Evolutionary conservation across 2,113 vertebrate genomes (phyloP).

Genomic region (Pseudorasbora parva): DNA sequence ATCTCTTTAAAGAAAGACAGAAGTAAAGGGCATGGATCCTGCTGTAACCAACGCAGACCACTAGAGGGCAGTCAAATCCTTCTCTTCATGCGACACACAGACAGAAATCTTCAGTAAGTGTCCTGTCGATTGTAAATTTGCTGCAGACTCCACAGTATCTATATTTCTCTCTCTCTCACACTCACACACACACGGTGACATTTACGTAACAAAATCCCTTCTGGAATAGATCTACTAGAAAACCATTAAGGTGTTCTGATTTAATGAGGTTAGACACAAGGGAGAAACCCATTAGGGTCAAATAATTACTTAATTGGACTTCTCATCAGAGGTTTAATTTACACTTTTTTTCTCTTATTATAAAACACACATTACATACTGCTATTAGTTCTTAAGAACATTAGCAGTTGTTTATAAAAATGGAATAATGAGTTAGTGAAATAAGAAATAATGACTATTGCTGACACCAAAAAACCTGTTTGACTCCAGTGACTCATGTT

Average conservation of each 20-base stretch:
- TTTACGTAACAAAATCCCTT: slow-evolving; percentile 33
- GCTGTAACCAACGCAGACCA: slow-evolving; percentile 23
- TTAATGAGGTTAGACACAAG: neutral
- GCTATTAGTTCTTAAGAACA: neutral
- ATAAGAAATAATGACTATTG: too few relatives aligned
- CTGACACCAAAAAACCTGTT: neutral
- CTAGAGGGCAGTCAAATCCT: slow-evolving; percentile 39
- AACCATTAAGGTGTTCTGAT: slow-evolving; percentile 23
- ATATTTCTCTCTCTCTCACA: neutral
- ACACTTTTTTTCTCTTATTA: neutral
- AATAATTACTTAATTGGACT: slow-evolving; percentile 13
- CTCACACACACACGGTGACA: neutral
- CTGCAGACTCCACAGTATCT: slow-evolving; percentile 16
- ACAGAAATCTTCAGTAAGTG: neutral
- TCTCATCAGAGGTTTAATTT: neutral
- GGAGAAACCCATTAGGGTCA: neutral
- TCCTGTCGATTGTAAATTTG: neutral
- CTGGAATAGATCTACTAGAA: slow-evolving; percentile 29
- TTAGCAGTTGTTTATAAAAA: neutral
- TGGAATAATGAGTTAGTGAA: neutral
- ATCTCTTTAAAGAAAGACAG: neutral
- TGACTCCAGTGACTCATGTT: neutral
- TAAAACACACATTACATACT: neutral
- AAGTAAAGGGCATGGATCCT: neutral
- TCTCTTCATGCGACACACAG: neutral